Base-by-base conservation (phyloP, 2,113 vertebrate genomes). In the Telmatochromis brichardi region DNA sequence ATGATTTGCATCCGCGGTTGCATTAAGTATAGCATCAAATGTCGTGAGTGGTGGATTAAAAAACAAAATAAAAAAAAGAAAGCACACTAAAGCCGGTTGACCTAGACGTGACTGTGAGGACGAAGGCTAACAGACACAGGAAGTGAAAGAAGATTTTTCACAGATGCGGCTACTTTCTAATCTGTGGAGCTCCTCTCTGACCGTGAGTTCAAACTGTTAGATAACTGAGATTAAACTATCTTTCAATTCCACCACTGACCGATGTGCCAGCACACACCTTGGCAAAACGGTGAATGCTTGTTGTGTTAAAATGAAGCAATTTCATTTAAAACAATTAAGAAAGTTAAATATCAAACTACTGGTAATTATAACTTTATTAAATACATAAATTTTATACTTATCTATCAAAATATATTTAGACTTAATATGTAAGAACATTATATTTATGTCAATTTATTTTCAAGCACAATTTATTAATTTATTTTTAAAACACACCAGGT, bases 11-110 rank as follows among this genome's bases (percentile, higher is more conserved):
- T 91, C 81, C 47, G 65, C 11, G 42, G 63, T 42, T 82, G 81
- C 79, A 89, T 88, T 88, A 90, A 85, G 87, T 55, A 84, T 80
- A 88, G 88, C 84, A 47, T 73, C 33, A 37, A 31, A 92, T 87
- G 86, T 47, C 2, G 4, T 47, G 73, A 68, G 73, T 9, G n/a
- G 19, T 45, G 83, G 86, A 83, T 90, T 88, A 87, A 82, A 85
- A 85, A 73, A 84, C 47, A 50, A 88, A 85, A 84, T 83, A 45
- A 87, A 63, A 82, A 92, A 85, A 85, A 7, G 3, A 31, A 50
- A 78, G 63, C 6, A 5, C 15, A n/a, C 82, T 23, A 71, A 63
- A 13, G 78, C n/a, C 84, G 23, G 45, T 6, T 80, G 88, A 90
- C 88, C 91, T 81, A 37, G 87, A 83, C 17, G 76, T 89, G 88